Evolutionary conservation across 2,888 invertebrate species (phyloP).

Genomic region (Hypomecis punctinalis): DNA sequence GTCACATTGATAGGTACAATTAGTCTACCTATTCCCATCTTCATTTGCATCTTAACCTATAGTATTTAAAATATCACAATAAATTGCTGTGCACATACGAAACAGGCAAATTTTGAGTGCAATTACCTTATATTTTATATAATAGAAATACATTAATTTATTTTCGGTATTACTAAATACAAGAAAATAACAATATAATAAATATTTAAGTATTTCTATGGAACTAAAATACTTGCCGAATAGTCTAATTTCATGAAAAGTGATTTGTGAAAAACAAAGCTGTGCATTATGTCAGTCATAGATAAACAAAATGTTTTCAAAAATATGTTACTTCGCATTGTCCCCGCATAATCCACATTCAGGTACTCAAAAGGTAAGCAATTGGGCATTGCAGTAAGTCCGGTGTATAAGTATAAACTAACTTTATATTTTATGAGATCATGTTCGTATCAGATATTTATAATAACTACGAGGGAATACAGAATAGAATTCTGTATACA

Average conservation of each 20-base stretch:
- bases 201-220: constrained; percentile 13
- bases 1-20: constrained; percentile 76
- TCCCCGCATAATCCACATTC: background rate
- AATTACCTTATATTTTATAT: constrained; percentile 76
- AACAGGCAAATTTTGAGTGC: constrained; percentile 85
- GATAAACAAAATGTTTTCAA: background rate
- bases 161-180: constrained; percentile 65
- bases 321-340: background rate
- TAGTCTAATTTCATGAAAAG: constrained; percentile 38
- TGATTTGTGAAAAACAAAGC: background rate
- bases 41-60: constrained; percentile 80
- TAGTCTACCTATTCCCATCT: constrained; percentile 77
- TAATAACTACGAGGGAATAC: no score
- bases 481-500: no score
- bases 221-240: constrained; percentile 46
- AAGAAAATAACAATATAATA: constrained; percentile 27
- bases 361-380: background rate
- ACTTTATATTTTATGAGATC: no score
- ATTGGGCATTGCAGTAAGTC: no score
- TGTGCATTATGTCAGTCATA: background rate
- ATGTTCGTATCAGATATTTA: no score
- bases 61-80: constrained; percentile 85
- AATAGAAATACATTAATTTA: constrained; percentile 61
- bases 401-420: background rate
- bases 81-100: constrained; percentile 85